Evolutionary conservation across 2,797 vertebrate species (phyloP).

Genomic region (Eidolon dupreanum): DNA sequence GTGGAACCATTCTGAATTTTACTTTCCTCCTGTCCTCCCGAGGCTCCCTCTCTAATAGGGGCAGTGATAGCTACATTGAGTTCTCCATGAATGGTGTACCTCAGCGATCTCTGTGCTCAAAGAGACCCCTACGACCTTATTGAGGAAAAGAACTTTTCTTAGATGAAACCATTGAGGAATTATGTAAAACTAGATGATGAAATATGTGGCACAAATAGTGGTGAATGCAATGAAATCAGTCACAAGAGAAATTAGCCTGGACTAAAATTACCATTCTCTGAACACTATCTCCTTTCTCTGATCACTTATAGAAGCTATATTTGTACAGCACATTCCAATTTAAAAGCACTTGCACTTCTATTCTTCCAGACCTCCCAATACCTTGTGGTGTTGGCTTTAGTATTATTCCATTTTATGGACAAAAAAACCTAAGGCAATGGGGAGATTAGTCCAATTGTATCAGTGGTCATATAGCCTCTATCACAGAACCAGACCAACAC

Average conservation of each 20-base stretch:
- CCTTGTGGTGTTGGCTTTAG: not conserved
- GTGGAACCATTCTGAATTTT: not conserved
- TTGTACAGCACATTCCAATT: not conserved
- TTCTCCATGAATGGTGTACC: not conserved
- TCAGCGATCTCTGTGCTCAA: not conserved
- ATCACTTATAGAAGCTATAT: not conserved
- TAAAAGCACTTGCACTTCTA: not conserved
- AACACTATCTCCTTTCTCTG: not conserved
- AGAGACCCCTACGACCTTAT: not conserved
- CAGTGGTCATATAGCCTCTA: not conserved
- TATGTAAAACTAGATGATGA: not conserved
- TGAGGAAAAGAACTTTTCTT: not conserved
- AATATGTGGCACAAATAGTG: not conserved
- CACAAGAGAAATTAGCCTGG: not conserved
- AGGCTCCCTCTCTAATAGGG: fast-evolving
- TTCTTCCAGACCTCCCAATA: not conserved
- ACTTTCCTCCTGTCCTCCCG: not conserved
- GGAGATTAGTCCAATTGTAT: not conserved
- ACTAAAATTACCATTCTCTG: not conserved
- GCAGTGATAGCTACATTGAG: not conserved
- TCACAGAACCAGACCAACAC: too few species aligned
- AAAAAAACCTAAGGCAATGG: not conserved
- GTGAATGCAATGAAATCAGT: not conserved
- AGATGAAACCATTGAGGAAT: not conserved
- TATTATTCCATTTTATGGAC: not conserved